phyloP scores from a whole-genome alignment of 2,797 vertebrate genomes.

The Eospalax fontanierii region DNA sequence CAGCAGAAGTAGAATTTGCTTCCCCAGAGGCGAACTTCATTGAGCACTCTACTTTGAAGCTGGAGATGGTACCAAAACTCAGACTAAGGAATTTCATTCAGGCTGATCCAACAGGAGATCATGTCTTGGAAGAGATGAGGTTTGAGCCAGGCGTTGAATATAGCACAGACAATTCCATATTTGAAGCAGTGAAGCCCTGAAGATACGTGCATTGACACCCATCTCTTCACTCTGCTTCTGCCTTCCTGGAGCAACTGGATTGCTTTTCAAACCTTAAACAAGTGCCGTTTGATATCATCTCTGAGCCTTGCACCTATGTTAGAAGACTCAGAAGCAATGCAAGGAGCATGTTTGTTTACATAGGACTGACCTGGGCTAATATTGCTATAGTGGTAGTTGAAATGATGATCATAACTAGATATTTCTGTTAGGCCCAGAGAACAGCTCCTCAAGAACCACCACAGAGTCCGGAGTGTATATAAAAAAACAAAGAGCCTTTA shows the following conservation, averaged over 20 bases:
- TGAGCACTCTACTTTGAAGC: neutral
- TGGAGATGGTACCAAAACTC: too few species aligned
- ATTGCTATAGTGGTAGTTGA: neutral
- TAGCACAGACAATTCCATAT: neutral
- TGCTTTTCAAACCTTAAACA: neutral
- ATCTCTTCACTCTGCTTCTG: neutral
- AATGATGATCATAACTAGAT: neutral
- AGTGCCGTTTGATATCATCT: neutral
- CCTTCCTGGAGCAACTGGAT: neutral
- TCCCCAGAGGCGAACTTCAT: neutral
- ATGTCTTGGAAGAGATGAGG: neutral
- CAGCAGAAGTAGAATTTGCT: rapidly evolving
- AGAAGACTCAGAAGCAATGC: neutral
- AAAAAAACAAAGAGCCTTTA: too few species aligned
- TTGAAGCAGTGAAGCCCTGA: neutral
- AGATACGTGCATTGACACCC: neutral
- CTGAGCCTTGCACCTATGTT: neutral
- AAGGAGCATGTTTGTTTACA: constrained; percentile 3
- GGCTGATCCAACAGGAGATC: neutral
- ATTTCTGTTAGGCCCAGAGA: too few species aligned
- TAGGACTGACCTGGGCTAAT: neutral
- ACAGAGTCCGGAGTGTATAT: too few species aligned
- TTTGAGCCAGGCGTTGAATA: neutral
- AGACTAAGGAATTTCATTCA: neutral
- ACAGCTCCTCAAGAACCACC: too few species aligned